These are phyloP conservation scores for Hypolimnas misippus DNA, from an alignment of 2,888 invertebrate genomes.

Conservation along the genomic window DNA sequence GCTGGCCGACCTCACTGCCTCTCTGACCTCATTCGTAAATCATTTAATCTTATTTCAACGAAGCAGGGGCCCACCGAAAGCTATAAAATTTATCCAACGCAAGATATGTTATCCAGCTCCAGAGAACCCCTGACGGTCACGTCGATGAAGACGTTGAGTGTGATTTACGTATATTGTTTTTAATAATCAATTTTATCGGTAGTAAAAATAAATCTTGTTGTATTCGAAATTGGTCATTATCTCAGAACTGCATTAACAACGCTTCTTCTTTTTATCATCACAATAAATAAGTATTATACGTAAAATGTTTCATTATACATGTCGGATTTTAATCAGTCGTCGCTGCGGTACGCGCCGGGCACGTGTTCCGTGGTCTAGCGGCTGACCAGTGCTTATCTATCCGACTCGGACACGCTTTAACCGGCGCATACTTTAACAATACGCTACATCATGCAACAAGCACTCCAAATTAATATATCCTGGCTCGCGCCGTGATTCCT, in stretches of 20 bases:
- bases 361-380: background rate
- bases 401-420: slow-evolving; percentile 43
- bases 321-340: background rate
- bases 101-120: slow-evolving; percentile 42
- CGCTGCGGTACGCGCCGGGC: background rate
- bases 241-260: slow-evolving; percentile 13
- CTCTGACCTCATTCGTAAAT: slow-evolving; percentile 81
- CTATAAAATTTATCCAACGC: slow-evolving; percentile 56
- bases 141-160: slow-evolving; percentile 43
- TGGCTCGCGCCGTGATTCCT: slow-evolving; percentile 84
- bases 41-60: slow-evolving; percentile 73
- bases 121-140: slow-evolving; percentile 25
- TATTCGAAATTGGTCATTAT: slow-evolving; percentile 32
- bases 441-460: slow-evolving; percentile 69
- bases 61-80: slow-evolving; percentile 63
- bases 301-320: background rate
- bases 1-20: slow-evolving; percentile 68
- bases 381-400: slow-evolving; percentile 25
- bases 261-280: slow-evolving; percentile 5
- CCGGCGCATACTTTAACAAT: slow-evolving; percentile 57
- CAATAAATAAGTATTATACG: slow-evolving; percentile 5
- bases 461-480: slow-evolving; percentile 83
- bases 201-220: slow-evolving; percentile 28
- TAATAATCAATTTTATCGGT: slow-evolving; percentile 30
- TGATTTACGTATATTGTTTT: slow-evolving; percentile 43